phyloP scores from a whole-genome alignment of 2,113 vertebrate genomes.

The Sander lucioperca region DNA sequence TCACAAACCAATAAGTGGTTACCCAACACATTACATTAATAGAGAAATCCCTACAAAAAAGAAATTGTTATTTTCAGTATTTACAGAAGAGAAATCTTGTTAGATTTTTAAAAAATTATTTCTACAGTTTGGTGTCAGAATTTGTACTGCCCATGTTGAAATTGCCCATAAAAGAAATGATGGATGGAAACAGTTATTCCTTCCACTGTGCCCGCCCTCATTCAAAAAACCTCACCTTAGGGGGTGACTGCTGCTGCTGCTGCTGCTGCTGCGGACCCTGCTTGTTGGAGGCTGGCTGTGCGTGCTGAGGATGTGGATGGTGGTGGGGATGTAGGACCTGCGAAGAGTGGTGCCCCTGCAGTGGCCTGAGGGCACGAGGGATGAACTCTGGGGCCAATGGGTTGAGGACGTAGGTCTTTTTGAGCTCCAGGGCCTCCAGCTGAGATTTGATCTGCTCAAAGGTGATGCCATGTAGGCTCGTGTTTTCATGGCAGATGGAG shows the following conservation, averaged over 20 bases:
- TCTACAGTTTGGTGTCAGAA: not conserved
- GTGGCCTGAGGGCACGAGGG: slow-evolving; percentile 90
- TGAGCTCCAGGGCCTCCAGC: slow-evolving; percentile 97
- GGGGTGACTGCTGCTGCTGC: slow-evolving; percentile 91
- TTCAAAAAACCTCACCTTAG: slow-evolving; percentile 84
- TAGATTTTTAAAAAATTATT: not conserved
- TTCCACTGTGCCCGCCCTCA: not conserved
- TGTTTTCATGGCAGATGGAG: slow-evolving; percentile 95
- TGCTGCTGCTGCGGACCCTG: slow-evolving; percentile 67
- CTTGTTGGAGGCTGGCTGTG: slow-evolving; percentile 84
- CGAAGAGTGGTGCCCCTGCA: slow-evolving; percentile 80
- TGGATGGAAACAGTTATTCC: not conserved
- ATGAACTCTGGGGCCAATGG: slow-evolving; percentile 98
- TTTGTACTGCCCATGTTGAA: not conserved
- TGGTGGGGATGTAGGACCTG: slow-evolving; percentile 84
- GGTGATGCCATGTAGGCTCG: slow-evolving; percentile 97
- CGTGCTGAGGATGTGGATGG: slow-evolving; percentile 85
- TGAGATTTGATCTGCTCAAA: slow-evolving; percentile 98
- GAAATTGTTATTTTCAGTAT: not conserved
- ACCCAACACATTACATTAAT: not conserved
- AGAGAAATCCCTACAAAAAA: not conserved
- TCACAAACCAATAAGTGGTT: not conserved
- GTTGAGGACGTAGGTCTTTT: slow-evolving; percentile 99
- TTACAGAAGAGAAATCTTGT: not conserved
- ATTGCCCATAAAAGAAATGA: not conserved